Conservation (phyloP, 1,140 invertebrate genomes). For the Drosophila punjabiensis region DNA sequence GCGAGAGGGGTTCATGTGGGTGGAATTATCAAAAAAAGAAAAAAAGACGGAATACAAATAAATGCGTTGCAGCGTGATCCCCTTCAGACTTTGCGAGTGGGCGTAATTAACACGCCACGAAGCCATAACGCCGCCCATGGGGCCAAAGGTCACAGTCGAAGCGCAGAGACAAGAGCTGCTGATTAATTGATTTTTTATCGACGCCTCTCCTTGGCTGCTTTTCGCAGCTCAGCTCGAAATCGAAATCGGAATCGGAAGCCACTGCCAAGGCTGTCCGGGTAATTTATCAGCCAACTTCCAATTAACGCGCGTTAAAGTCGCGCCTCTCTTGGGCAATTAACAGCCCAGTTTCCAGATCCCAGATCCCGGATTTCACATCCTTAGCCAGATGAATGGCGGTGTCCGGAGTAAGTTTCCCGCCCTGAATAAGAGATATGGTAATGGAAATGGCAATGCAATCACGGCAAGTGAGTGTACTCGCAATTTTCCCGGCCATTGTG, state of each 20-base stretch:
- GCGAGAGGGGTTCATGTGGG: background rate
- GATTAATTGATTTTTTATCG: constrained; percentile 73
- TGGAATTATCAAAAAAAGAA: background rate
- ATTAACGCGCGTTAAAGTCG: constrained; percentile 57
- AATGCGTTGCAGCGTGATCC: constrained; percentile 25
- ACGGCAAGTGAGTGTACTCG: constrained; percentile 12
- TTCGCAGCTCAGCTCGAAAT: constrained; percentile 2
- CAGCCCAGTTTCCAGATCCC: background rate
- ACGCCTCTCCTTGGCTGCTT: constrained; percentile 28
- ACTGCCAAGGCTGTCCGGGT: constrained; percentile 21
- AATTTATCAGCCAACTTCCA: constrained; percentile 56
- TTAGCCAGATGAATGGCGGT: background rate
- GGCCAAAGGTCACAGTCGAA: constrained; percentile 52
- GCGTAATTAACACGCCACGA: constrained; percentile 47
- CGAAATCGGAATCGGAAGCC: constrained; percentile 28
- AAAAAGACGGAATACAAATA: background rate
- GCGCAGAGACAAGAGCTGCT: constrained; percentile 46
- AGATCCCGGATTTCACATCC: background rate
- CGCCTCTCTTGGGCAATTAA: constrained; percentile 50
- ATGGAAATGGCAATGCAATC: constrained; percentile 24
- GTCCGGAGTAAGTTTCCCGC: constrained; percentile 1
- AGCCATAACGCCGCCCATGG: constrained; percentile 52
- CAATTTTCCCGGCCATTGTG: constrained; percentile 12
- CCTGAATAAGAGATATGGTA: constrained; percentile 1
- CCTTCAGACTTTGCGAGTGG: constrained; percentile 21